These are phyloP conservation scores for Perizoma flavofasciatum DNA, from an alignment of 2,888 invertebrate species.

Conservation along the genomic window DNA sequence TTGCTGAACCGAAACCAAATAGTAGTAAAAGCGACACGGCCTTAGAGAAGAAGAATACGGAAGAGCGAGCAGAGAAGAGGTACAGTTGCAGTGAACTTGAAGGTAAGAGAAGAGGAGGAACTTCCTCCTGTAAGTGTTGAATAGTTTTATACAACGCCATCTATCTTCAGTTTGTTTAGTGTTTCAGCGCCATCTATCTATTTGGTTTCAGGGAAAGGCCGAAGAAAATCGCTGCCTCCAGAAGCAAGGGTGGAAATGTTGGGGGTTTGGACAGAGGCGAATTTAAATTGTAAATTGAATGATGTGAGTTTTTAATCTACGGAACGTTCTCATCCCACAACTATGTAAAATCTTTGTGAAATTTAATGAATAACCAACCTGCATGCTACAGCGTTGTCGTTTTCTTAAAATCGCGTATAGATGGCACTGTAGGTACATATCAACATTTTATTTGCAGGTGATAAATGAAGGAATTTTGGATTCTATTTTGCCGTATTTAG, in stretches of 20 bases:
- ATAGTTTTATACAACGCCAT: too few relatives aligned
- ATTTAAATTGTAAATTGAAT: slow-evolving; percentile 78
- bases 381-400: too few relatives aligned
- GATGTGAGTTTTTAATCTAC: slow-evolving; percentile 59
- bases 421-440: slow-evolving; percentile 44
- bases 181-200: slow-evolving; percentile 42
- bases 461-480: slow-evolving; percentile 92
- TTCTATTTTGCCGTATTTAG: slow-evolving; percentile 90
- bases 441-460: slow-evolving; percentile 78
- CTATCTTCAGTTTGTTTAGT: too few relatives aligned
- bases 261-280: slow-evolving; percentile 78
- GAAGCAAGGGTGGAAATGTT: slow-evolving; percentile 76
- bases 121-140: too few relatives aligned
- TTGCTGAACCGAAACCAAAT: slow-evolving; percentile 58
- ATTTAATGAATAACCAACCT: too few relatives aligned
- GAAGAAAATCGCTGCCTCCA: slow-evolving; percentile 56
- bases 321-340: background rate
- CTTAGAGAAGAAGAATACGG: slow-evolving; percentile 56
- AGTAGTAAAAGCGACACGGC: slow-evolving; percentile 71
- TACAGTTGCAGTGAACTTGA: slow-evolving; percentile 74
- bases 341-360: too few relatives aligned
- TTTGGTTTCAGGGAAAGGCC: slow-evolving; percentile 52
- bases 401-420: slow-evolving; percentile 44
- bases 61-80: slow-evolving; percentile 60
- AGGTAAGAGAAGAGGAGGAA: slow-evolving; percentile 45